phyloP scores from a whole-genome alignment of 2,113 vertebrate genomes.

The Isichthys henryi region DNA sequence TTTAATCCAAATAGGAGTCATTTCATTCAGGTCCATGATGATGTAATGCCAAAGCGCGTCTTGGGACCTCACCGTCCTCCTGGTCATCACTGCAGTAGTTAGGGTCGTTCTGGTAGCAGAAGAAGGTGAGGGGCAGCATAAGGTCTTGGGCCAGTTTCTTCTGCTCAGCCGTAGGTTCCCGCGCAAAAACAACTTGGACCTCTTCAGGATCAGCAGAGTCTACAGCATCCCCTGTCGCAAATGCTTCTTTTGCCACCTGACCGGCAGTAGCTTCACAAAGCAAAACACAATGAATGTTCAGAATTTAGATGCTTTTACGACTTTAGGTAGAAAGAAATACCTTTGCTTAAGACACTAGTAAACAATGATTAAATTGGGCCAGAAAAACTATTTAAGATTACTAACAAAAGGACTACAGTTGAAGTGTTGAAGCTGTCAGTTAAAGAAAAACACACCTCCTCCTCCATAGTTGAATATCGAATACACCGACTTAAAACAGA shows the following conservation, averaged over 20 bases:
- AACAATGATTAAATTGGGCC: background rate
- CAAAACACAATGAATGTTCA: slow-evolving; percentile 4
- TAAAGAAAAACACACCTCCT: background rate
- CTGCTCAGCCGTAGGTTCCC: slow-evolving; percentile 78
- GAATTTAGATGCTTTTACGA: background rate
- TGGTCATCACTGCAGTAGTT: slow-evolving; percentile 78
- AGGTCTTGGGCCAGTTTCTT: slow-evolving; percentile 72
- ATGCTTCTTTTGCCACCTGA: slow-evolving; percentile 19
- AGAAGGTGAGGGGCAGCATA: slow-evolving; percentile 82
- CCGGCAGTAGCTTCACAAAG: slow-evolving; percentile 31
- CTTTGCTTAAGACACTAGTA: background rate
- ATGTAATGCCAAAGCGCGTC: background rate
- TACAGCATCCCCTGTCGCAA: background rate
- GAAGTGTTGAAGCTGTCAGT: background rate
- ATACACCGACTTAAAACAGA: background rate
- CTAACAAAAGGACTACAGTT: background rate
- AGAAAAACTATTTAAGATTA: background rate
- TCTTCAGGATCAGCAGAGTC: slow-evolving; percentile 53
- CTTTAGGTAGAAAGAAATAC: background rate
- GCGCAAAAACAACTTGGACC: slow-evolving; percentile 74
- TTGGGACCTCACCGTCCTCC: slow-evolving; percentile 69
- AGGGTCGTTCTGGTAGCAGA: slow-evolving; percentile 86
- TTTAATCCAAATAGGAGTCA: background rate
- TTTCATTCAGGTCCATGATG: background rate
- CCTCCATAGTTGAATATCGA: background rate